Percentiles rank a stretch among this genome's conserved stretches.
phyloP scores from a whole-genome alignment of 2,113 vertebrate species.

The Oryzias melastigma region DNA sequence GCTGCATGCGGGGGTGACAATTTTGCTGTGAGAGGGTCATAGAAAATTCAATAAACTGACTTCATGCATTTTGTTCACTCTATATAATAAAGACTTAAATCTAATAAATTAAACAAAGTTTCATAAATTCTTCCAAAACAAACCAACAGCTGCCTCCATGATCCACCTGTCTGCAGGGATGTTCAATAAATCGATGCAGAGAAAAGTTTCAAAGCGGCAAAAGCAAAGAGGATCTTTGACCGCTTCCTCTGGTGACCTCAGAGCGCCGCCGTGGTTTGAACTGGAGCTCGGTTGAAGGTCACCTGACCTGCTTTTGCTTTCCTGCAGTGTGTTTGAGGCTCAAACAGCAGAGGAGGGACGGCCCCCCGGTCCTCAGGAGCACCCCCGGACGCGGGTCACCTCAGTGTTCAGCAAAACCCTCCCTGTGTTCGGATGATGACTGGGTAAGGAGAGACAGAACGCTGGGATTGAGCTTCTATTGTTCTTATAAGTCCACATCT shows the following conservation, averaged over 20 bases:
- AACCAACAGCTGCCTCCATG: too few relatives aligned
- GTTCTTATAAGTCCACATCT: not conserved
- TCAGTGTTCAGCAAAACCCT: conserved; percentile 16
- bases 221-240: too few relatives aligned
- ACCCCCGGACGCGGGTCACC: not conserved
- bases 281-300: not conserved
- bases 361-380: rapidly evolving
- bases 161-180: too few relatives aligned
- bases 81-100: not conserved
- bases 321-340: conserved; percentile 58
- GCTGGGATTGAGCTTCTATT: not conserved
- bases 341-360: conserved; percentile 19
- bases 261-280: not conserved
- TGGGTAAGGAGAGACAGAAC: conserved; percentile 55
- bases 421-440: conserved; percentile 68
- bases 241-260: too few relatives aligned
- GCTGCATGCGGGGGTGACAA: too few relatives aligned
- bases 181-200: too few relatives aligned
- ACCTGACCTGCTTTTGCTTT: conserved; percentile 5
- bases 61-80: too few relatives aligned
- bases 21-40: too few relatives aligned
- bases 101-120: not conserved
- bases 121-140: not conserved
- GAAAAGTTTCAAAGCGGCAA: too few relatives aligned
- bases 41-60: too few relatives aligned